A percentile compares a stretch with the other conserved stretches of the same genome.
Evolutionary conservation across 1,140 invertebrate species (phyloP).

Genomic region (Lepidurus apus): DNA sequence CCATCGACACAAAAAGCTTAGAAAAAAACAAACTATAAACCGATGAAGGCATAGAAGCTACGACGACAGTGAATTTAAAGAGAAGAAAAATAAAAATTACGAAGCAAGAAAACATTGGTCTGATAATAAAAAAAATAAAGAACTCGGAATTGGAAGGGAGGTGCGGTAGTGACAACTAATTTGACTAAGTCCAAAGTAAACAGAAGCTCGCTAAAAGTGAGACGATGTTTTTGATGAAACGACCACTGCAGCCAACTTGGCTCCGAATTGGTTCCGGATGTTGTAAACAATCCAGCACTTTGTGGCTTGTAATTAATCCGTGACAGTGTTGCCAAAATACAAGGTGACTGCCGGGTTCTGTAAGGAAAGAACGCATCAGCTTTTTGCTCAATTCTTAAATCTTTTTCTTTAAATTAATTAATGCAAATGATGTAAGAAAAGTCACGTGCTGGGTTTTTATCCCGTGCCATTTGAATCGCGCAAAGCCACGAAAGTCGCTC

Average conservation of each 20-base stretch:
- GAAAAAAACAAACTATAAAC: not conserved
- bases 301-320: slow-evolving; percentile 8
- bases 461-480: not conserved
- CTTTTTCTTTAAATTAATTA: slow-evolving; percentile 25
- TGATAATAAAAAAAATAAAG: not conserved
- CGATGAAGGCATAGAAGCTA: not conserved
- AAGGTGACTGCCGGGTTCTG: slow-evolving; percentile 1
- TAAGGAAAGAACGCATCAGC: slow-evolving; percentile 21
- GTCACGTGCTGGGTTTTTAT: slow-evolving; percentile 10
- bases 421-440: not conserved
- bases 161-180: not conserved
- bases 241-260: slow-evolving; percentile 1
- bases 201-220: slow-evolving; percentile 19
- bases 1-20: slow-evolving; percentile 5
- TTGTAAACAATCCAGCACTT: slow-evolving; percentile 15
- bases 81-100: not conserved
- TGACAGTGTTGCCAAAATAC: slow-evolving; percentile 2
- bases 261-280: not conserved
- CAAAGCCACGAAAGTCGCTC: slow-evolving; percentile 33
- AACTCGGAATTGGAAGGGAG: not conserved
- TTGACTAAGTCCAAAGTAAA: not conserved
- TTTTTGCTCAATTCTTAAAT: not conserved
- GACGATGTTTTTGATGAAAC: slow-evolving; percentile 22
- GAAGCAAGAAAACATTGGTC: not conserved
- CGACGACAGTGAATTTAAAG: slow-evolving; percentile 17